Evolutionary conservation across 2,113 vertebrate genomes (phyloP).

Genomic region (Paedocypris sp.): DNA sequence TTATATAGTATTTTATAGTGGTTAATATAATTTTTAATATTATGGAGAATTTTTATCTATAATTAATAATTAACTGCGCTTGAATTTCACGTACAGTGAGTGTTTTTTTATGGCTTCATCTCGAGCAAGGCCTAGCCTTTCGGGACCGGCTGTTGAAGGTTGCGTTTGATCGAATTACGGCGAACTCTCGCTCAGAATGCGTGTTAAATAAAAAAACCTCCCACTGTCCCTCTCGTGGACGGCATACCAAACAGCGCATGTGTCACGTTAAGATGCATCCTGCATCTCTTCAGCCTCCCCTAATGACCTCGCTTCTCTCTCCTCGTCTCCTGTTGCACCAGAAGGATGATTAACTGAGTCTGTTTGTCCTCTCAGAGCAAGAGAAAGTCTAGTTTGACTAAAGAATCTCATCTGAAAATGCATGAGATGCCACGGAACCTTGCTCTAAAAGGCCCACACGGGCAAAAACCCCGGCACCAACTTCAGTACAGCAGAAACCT

Average conservation of each 20-base stretch:
- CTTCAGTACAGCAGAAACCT: not conserved
- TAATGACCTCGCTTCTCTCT: slow-evolving; percentile 26
- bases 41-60: too few relatives aligned
- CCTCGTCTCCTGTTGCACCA: slow-evolving; percentile 6
- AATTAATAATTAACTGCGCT: not conserved
- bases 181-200: not conserved
- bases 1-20: too few relatives aligned
- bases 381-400: not conserved
- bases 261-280: slow-evolving; percentile 24
- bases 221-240: slow-evolving; percentile 13
- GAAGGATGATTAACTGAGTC: not conserved
- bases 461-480: not conserved
- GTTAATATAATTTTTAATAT: too few relatives aligned
- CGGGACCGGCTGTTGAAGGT: slow-evolving; percentile 25
- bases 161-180: slow-evolving; percentile 23
- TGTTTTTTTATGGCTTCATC: slow-evolving; percentile 23
- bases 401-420: not conserved
- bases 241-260: slow-evolving; percentile 27
- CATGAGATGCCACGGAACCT: not conserved
- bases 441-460: not conserved
- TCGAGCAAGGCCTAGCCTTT: slow-evolving; percentile 28
- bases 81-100: slow-evolving; percentile 2
- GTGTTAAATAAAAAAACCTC: slow-evolving; percentile 36
- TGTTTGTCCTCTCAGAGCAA: not conserved
- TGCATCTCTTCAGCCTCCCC: slow-evolving; percentile 8